phyloP scores from a whole-genome alignment of 2,888 invertebrate genomes.

The Amiota mariae region DNA sequence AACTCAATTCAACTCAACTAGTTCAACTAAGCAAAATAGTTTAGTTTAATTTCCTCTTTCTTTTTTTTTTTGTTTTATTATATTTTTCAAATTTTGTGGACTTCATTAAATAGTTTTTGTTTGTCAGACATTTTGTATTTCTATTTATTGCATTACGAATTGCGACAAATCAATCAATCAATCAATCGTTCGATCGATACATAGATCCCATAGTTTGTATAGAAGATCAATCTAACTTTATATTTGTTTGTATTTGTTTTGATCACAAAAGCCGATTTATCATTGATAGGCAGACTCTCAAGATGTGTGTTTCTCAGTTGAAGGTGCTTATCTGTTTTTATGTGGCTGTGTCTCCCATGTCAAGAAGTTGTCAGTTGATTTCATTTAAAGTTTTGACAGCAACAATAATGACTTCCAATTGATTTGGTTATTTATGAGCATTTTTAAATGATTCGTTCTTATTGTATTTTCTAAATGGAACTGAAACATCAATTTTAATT shows the following conservation, averaged over 20 bases:
- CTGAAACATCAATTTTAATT: no score
- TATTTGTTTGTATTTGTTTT: no score
- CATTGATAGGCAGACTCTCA: not conserved
- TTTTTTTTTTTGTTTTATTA: constrained; percentile 36
- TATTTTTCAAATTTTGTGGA: constrained; percentile 4
- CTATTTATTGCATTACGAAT: constrained; percentile 22
- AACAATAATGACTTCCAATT: no score
- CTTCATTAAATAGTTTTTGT: constrained; percentile 23
- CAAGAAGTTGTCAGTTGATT: constrained; percentile 10
- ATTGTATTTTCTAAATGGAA: no score
- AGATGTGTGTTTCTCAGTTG: not conserved
- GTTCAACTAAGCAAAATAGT: no score
- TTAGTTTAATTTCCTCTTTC: constrained; percentile 50
- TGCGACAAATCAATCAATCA: constrained; percentile 29
- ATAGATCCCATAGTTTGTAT: no score
- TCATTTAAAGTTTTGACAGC: not conserved
- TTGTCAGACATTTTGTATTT: constrained; percentile 18
- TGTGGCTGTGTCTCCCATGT: not conserved
- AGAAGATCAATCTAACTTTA: no score
- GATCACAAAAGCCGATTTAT: no score
- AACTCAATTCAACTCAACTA: no score
- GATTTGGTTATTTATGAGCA: no score
- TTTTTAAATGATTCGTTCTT: no score
- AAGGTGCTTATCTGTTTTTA: not conserved
- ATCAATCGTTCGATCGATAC: not conserved